Evolutionary conservation across 2,888 invertebrate genomes (phyloP).

Genomic region (Lasioglossum oenotherae): DNA sequence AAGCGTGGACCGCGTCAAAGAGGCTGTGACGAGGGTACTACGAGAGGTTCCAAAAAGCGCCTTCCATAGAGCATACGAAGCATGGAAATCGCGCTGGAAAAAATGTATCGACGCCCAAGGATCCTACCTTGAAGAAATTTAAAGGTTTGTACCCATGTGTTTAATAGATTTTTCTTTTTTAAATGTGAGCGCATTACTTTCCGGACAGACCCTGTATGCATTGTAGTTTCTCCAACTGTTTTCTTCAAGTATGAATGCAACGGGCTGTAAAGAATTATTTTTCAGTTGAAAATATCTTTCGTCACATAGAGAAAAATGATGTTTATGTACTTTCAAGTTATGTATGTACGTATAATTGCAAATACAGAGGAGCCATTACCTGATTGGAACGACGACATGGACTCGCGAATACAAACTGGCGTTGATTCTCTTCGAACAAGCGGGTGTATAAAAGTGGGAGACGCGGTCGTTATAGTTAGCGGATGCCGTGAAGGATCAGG

Average conservation of each 20-base stretch:
- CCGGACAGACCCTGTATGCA: no score
- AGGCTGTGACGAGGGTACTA: no score
- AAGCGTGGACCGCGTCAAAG: no score
- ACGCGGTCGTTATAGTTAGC: constrained; percentile 89
- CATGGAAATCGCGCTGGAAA: no score
- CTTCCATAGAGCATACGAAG: no score
- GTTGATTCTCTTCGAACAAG: constrained; percentile 87
- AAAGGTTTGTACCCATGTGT: no score
- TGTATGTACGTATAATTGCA: not conserved
- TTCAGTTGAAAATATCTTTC: not conserved
- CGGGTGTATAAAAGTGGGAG: constrained; percentile 89
- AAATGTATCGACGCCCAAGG: no score
- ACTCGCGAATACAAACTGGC: constrained; percentile 87
- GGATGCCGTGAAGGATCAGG: constrained; percentile 90
- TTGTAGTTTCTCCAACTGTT: not conserved
- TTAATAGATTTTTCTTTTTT: no score
- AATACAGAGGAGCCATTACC: constrained; percentile 77
- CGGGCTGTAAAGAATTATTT: not conserved
- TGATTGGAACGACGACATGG: constrained; percentile 87
- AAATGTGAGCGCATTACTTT: no score
- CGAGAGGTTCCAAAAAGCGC: no score
- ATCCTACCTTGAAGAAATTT: no score
- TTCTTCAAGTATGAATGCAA: not conserved
- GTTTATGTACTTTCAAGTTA: not conserved
- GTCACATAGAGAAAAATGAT: not conserved